Base-by-base conservation (phyloP, 2,797 vertebrate species). In the Lycodopsis pacificus region DNA sequence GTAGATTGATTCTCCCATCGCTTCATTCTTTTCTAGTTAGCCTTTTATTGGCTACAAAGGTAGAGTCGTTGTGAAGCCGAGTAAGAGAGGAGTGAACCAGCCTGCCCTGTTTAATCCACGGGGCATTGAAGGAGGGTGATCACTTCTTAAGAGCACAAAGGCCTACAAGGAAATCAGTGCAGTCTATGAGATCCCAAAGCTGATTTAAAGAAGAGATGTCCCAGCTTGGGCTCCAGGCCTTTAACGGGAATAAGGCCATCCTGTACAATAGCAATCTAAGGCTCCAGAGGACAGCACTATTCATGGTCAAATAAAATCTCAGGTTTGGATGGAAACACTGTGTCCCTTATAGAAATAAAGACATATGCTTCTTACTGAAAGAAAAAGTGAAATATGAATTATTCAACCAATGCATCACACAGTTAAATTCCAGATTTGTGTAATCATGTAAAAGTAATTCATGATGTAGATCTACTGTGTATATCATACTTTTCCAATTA, bases 31-130 rank as follows among this genome's bases (percentile, higher is more conserved):
- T 97, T 98, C 96, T 97, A 97, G 97, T 98, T 97, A 97, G 97
- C 97, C 97, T 97, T 98, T 98, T 98, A 99, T 97, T 97, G 97
- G 97, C 96, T 97, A 98, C 97, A 98, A 97, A 98, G 97, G 95
- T 96, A 96, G 92, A 95, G 94, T 80, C 62, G 81, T 90, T 62
- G 94, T 95, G 94, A 96, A 96, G 96, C 95, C 91, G 95, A 96
- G 96, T 75, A 95, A 89, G 90, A 84, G 88, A 95, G 94, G 94
- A 95, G 94, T 95, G 96, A 96, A 96, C 94, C 91, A 82, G 94
- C 92, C 94, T 96, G 97, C 94, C 96, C 96, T 96, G 96, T 97
- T 97, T 98, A 98, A 99, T 99, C 97, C 97, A 96, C 84, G 90
- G 96, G 96, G 97, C 96, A 97, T 96, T 96, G 95, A 95, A 95